Base-by-base conservation (phyloP, 2,797 vertebrate species). In the Gambelia wislizenii region DNA sequence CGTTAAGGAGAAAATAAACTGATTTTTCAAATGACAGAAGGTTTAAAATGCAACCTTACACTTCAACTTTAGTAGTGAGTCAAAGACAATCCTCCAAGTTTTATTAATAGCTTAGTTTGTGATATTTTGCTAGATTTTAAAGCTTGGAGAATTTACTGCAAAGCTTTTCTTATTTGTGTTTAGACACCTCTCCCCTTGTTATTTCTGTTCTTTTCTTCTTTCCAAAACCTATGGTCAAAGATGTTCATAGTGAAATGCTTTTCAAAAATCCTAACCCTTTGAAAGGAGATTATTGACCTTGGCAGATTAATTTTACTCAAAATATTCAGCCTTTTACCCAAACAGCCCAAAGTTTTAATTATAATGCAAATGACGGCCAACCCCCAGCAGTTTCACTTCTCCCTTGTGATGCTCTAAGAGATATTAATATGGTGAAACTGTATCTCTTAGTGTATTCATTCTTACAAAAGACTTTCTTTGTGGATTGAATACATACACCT, bases 1-100 rank as follows among this genome's bases (percentile, higher is more conserved):
- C 9, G 79, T 94, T 94, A 92, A 90, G 49, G 0, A 36, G 92
- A 33, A 93, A 94, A 94, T 69, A 16, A 91, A 0, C 87, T 91
- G 49, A 10, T 78, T 39, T 90, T 91, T 69, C 77, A 12, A 16
- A 2, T 67, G 16, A 2, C 91, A 0, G 4, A 85, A 70, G 0
- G 84, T 92, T 89, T 91, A 44, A n/a, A 84, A 89, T 59, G 64
- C 3, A 8, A 82, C 1, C 1, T 90, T 91, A 83, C 13, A 25
- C 20, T 74, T 89, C 78, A 87, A 84, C 1, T 18, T 90, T 79
- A 70, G 7, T 39, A 85, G 1, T 80, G 39, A 92, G 1, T 75
- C 25, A 89, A 83, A 90, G 4, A 92, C 76, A 92, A 93, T 84
- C 0, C 0, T 0, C 2, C 25, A 49, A 5, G 16, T 30, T 92